Evolutionary conservation across 2,888 invertebrate genomes (phyloP), one percentile per base, ranked within the genome.

Genomic region (Ectemnius lituratus): DNA sequence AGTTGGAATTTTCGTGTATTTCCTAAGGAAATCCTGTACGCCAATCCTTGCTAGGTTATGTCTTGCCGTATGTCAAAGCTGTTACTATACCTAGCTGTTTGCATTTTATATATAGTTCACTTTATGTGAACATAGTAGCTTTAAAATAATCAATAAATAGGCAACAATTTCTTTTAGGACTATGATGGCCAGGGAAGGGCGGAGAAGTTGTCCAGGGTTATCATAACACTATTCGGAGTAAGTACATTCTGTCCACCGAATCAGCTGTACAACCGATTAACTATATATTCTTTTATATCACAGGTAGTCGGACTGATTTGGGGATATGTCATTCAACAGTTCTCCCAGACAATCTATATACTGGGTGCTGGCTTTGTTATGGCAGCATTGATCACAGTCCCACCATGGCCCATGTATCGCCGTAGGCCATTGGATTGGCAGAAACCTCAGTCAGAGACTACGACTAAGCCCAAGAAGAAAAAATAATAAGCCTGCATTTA

Each of bases 361-460:
- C 92, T 98, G 62, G 96, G 96, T 46, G 97, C 97, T 85, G 98
- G 98, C 77, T 98, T 98, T 88, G 92, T 96, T 1, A 91, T 98
- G 77, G 97, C 98, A 59, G 94, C 96, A 56, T 91, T 98, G 87
- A 96, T 98, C 59, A 97, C 97, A 0, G 94, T 98, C 85, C 98
- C 98, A 28, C 98, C 98, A n/a, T 98, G 98, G 98, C 97, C 98
- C 0, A 96, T 98, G 94, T 98, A 97, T 88, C 94, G 98, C 77
- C 94, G 94, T 78, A 96, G 97, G 88, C 95, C 98, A 2, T 92
- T 98, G 4, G 95, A 95, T 78, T 98, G 98, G 98, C 97, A 97
- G 89, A 97, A 96, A 88, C 94, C 95, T 4, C 92, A 93, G 68
- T 91, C 91, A 61, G 92, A 92, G 74, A 84, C 83, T 66, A 81